phyloP scores from a whole-genome alignment of 2,797 vertebrate genomes.

The Morelia viridis region DNA sequence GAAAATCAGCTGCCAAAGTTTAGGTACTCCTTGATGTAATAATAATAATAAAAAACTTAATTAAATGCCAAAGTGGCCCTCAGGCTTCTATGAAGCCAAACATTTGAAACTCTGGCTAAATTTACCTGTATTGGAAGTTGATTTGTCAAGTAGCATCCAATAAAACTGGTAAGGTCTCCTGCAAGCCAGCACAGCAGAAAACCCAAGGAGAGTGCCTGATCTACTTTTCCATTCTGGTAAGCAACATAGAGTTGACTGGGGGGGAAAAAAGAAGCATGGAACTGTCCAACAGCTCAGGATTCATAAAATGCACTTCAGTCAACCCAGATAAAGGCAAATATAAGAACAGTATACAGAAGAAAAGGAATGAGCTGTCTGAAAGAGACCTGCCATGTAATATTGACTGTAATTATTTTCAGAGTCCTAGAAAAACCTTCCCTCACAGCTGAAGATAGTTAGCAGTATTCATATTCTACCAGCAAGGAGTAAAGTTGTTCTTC shows the following conservation, averaged over 20 bases:
- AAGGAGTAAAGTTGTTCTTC: neutral
- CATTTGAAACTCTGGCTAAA: neutral
- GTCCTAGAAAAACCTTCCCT: neutral
- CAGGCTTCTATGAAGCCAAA: neutral
- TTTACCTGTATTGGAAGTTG: slow-evolving; percentile 76
- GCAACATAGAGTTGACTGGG: slow-evolving; percentile 72
- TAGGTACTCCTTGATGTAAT: neutral
- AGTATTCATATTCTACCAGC: neutral
- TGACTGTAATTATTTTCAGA: neutral
- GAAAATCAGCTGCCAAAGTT: neutral
- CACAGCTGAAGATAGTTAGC: neutral
- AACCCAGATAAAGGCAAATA: neutral
- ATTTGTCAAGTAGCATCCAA: slow-evolving; percentile 74
- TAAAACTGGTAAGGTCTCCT: slow-evolving; percentile 72
- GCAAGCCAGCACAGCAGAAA: slow-evolving; percentile 76
- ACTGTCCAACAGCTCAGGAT: neutral
- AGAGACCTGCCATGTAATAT: neutral
- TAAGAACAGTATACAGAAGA: neutral
- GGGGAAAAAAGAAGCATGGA: neutral
- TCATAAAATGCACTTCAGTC: neutral
- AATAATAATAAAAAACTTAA: neutral
- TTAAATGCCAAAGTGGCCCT: neutral
- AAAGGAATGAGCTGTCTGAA: neutral
- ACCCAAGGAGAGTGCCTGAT: slow-evolving; percentile 73
- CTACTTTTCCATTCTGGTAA: slow-evolving; percentile 73